Evolutionary conservation across 2,888 invertebrate species (phyloP), one percentile per base, ranked within the genome.

Genomic region (Congeria kusceri): DNA sequence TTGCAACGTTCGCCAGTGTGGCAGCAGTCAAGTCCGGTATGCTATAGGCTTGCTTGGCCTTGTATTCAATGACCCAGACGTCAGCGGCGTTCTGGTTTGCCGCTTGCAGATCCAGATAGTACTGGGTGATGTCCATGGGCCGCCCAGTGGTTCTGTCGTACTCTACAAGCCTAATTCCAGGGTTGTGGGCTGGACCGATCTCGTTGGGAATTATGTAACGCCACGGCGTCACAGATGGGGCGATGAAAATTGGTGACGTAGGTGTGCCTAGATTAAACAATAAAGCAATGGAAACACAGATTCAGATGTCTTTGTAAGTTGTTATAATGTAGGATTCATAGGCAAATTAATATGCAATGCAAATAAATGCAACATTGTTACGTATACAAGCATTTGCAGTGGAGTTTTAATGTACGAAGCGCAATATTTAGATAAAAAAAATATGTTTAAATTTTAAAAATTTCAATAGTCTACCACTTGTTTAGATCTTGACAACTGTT

Each of bases 201-300:
- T 83, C 79, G 3, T 69, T 76, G 20, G 87, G 83, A 23, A 73
- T 81, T 86, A 64, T 89, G 74, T 96, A 96, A 85, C 96, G 95
- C 93, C 96, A 96, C 0, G 98, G 98, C 70, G 97, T 97, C 82
- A 98, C 96, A 56, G 98, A 96, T 23, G 98, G 98, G 15, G 98
- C 96, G 91, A 98, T 95, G 94, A 98, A 96, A 83, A 94, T 91
- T 96, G 97, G 97, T 0, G 97, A 97, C 58, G 97, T 96, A 25
- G 98, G 97, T 77, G 95, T 95, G 91, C 96, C 92, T 89, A 39
- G 1, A 9, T 39, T 39, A 5, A 11, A 85, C 1, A n/a, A n/a
- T n/a, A n/a, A n/a, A n/a, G n/a, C n/a, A n/a, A n/a, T n/a, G n/a
- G 32, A 32, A 32, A 32, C 32, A 32, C 9, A 32, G 9, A 4